phyloP scores from a whole-genome alignment of 2,797 vertebrate species.

The Spea hammondii region DNA sequence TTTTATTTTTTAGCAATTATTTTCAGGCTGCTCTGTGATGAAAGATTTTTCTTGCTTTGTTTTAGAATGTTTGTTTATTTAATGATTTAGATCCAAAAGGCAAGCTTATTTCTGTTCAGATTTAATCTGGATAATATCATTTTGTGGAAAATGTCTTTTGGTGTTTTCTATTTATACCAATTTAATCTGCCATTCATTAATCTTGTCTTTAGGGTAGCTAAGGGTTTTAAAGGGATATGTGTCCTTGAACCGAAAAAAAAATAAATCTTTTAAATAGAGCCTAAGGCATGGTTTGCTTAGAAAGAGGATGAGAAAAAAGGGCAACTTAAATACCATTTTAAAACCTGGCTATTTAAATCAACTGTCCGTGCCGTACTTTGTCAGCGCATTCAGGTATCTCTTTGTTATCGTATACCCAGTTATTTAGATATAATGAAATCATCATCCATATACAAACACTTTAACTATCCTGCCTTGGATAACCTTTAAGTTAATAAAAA shows the following conservation, averaged over 20 bases:
- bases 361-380: neutral
- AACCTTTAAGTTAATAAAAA: conserved; percentile 60
- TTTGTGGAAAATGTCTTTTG: conserved; percentile 67
- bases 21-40: neutral
- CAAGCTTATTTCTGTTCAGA: conserved; percentile 61
- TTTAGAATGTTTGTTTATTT: neutral
- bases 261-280: conserved; percentile 65
- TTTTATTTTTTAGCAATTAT: conserved; percentile 16
- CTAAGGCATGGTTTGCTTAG: conserved; percentile 55
- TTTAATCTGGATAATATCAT: conserved; percentile 66
- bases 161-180: conserved; percentile 68
- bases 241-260: conserved; percentile 65
- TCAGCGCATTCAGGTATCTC: conserved; percentile 9
- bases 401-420: conserved; percentile 38
- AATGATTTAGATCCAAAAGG: conserved; percentile 51
- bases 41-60: neutral
- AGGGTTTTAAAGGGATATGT: conserved; percentile 68
- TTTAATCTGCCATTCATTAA: conserved; percentile 66
- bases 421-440: conserved; percentile 25
- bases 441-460: conserved; percentile 44
- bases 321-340: conserved; percentile 24
- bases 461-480: conserved; percentile 51
- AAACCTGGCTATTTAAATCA: neutral
- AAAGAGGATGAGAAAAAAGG: conserved; percentile 43
- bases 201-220: conserved; percentile 70